These are phyloP conservation scores for Heliconius hermathena DNA, from an alignment of 1,140 invertebrate species.

Conservation along the genomic window DNA sequence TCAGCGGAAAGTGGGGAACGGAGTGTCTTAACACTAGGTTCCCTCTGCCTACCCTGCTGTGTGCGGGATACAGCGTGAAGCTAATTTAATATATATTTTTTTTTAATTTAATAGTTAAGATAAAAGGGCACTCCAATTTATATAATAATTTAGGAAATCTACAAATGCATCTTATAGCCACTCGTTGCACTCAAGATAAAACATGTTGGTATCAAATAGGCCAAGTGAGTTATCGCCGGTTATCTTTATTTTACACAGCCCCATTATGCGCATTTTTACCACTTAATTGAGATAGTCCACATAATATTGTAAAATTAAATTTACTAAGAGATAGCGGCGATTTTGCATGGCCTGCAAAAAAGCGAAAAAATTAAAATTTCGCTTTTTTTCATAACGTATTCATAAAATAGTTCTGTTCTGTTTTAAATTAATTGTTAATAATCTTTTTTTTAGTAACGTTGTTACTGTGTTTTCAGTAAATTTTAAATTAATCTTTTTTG, in stretches of 20 bases:
- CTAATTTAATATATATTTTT: too few species aligned
- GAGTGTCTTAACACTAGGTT: too few species aligned
- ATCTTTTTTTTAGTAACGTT: too few species aligned
- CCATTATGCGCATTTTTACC: constrained; percentile 17
- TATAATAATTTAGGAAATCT: not conserved
- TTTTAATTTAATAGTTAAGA: too few species aligned
- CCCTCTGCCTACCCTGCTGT: too few species aligned
- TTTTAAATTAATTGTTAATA: too few species aligned
- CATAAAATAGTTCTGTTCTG: not conserved
- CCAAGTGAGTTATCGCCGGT: constrained; percentile 31
- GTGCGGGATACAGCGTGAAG: too few species aligned
- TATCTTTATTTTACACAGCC: constrained; percentile 36
- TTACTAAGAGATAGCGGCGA: not conserved
- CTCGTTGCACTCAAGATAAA: constrained; percentile 28
- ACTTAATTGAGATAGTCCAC: not conserved
- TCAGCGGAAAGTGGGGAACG: too few species aligned
- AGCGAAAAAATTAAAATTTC: too few species aligned
- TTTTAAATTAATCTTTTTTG: too few species aligned
- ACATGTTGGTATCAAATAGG: constrained; percentile 37
- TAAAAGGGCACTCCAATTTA: not conserved
- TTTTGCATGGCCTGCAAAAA: not conserved
- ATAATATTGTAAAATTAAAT: not conserved
- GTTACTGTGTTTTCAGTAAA: too few species aligned
- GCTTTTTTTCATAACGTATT: too few species aligned
- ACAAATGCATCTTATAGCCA: constrained; percentile 27